These are phyloP conservation scores for Willowsia nigromaculata DNA, from an alignment of 2,888 invertebrate genomes.

Conservation along the genomic window DNA sequence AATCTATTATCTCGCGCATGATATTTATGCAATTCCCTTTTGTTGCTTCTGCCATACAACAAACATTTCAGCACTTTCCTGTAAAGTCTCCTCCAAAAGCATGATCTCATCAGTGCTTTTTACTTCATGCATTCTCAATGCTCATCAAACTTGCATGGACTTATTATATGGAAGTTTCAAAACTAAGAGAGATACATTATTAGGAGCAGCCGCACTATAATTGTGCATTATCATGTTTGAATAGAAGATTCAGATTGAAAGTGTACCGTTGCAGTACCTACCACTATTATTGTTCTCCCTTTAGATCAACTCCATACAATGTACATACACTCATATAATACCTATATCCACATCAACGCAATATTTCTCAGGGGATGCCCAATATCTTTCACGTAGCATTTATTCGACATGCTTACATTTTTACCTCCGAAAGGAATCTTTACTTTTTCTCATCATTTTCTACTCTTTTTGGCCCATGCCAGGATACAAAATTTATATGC, in stretches of 20 bases:
- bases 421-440: not conserved
- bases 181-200: not conserved
- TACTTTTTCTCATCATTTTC: too few species aligned
- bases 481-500: too few species aligned
- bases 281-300: not conserved
- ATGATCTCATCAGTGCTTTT: not conserved
- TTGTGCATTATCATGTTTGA: not conserved
- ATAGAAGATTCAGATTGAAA: not conserved
- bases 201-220: not conserved
- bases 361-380: slow-evolving; percentile 52
- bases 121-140: not conserved
- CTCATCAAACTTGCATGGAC: not conserved
- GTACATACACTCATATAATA: not conserved
- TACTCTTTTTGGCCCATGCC: too few species aligned
- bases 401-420: not conserved
- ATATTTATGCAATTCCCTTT: not conserved
- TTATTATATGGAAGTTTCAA: not conserved
- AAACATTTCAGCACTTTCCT: not conserved
- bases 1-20: not conserved
- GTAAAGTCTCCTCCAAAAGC: not conserved
- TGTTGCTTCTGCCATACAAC: not conserved
- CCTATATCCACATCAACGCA: not conserved
- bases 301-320: not conserved
- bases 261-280: not conserved
- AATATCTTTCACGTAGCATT: slow-evolving; percentile 28